A percentile compares a stretch with the other conserved stretches of the same genome.
phyloP scores from a whole-genome alignment of 1,140 invertebrate species.

The Saccostrea cuccullata region DNA sequence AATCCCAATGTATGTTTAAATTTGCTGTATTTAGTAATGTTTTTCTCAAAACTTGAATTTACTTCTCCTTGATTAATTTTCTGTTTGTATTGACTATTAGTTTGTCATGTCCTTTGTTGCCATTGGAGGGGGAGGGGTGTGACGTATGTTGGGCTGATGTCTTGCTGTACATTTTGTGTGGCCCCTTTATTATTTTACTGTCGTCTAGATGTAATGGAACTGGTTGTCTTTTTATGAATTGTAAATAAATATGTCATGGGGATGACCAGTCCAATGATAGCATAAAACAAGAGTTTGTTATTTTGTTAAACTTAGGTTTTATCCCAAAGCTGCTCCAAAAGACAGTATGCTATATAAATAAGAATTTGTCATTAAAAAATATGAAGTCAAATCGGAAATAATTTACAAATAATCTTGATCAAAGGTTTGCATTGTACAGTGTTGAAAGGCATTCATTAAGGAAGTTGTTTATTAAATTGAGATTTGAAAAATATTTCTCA shows the following conservation, averaged over 20 bases:
- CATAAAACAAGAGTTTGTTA: background rate
- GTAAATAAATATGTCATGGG: constrained; percentile 56
- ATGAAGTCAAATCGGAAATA: too few relatives aligned
- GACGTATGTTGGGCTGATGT: constrained; percentile 25
- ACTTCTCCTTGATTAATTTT: background rate
- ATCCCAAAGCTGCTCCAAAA: too few relatives aligned
- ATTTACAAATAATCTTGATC: too few relatives aligned
- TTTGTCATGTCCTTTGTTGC: constrained; percentile 13
- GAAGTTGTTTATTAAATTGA: too few relatives aligned
- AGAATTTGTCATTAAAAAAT: too few relatives aligned
- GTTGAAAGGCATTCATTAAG: too few relatives aligned
- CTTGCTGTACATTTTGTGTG: constrained; percentile 43
- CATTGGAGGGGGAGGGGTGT: constrained; percentile 25
- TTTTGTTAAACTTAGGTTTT: background rate
- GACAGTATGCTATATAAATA: too few relatives aligned
- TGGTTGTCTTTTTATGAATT: constrained; percentile 61
- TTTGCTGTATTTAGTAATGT: too few relatives aligned
- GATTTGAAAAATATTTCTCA: too few relatives aligned
- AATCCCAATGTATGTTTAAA: too few relatives aligned
- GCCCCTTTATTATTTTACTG: constrained; percentile 38
- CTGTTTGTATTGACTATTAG: constrained; percentile 7
- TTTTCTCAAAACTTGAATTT: too few relatives aligned
- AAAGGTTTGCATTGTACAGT: too few relatives aligned
- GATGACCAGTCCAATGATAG: constrained; percentile 53
- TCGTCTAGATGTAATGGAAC: constrained; percentile 48